Conservation (phyloP, 1,140 invertebrate genomes). For the Drosophila kanapiae region DNA sequence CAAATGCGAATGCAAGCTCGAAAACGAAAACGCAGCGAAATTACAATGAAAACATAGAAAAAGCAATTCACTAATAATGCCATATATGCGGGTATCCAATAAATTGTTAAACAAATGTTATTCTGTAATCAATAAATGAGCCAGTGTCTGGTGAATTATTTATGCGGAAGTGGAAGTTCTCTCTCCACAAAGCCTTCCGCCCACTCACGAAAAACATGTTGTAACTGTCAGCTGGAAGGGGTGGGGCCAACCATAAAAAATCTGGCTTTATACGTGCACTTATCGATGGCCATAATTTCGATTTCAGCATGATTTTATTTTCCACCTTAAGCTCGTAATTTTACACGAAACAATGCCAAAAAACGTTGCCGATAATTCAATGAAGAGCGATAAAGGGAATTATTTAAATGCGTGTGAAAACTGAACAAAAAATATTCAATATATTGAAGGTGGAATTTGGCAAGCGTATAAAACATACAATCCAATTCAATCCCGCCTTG, state of each 20-base stretch:
- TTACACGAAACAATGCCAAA: constrained; percentile 58
- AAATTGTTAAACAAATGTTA: constrained; percentile 82
- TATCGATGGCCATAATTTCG: constrained; percentile 36
- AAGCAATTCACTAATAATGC: constrained; percentile 61
- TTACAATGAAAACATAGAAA: constrained; percentile 55
- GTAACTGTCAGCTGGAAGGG: constrained; percentile 64
- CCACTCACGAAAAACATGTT: constrained; percentile 57
- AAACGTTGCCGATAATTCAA: constrained; percentile 68
- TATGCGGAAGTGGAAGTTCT: constrained; percentile 59
- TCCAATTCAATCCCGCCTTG: constrained; percentile 52
- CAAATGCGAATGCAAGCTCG: constrained; percentile 54
- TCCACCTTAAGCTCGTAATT: constrained; percentile 69
- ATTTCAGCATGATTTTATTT: constrained; percentile 70
- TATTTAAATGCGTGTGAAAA: constrained; percentile 40
- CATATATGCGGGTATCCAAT: constrained; percentile 42
- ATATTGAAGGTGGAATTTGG: constrained; percentile 5
- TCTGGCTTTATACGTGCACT: constrained; percentile 11
- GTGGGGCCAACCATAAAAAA: constrained; percentile 25
- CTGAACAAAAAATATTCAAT: constrained; percentile 48
- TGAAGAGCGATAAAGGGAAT: constrained; percentile 51
- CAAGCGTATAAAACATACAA: constrained; percentile 36
- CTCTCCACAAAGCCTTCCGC: constrained; percentile 5
- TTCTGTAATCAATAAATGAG: constrained; percentile 79
- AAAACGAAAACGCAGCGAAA: constrained; percentile 26
- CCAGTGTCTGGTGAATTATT: constrained; percentile 58